A percentile compares a stretch with the other conserved stretches of the same genome.
Conservation (phyloP, 2,797 vertebrate genomes). For the Semaprochilodus insignis region DNA sequence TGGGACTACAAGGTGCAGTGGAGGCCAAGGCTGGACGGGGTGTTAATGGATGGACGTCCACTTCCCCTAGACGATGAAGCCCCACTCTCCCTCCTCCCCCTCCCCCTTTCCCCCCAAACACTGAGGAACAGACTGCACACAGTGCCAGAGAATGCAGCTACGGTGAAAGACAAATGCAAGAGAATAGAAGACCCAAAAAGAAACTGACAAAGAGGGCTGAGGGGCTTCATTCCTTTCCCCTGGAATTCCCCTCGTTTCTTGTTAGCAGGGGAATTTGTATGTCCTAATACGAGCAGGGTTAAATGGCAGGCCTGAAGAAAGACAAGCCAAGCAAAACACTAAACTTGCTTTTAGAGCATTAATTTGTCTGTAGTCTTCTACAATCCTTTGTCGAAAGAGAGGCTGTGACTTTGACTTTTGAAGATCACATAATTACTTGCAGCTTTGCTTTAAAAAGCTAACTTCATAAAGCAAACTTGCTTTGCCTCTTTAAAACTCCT, state of each 20-base stretch:
- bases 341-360: conserved; percentile 15
- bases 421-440: background rate
- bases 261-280: conserved; percentile 19
- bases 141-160: conserved; percentile 27
- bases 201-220: conserved; percentile 44
- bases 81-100: conserved; percentile 8
- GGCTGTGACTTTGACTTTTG: background rate
- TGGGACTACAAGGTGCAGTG: conserved; percentile 48
- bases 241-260: conserved; percentile 23
- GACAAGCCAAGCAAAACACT: conserved; percentile 31
- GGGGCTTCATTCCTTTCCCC: conserved; percentile 26
- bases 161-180: conserved; percentile 50
- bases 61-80: conserved; percentile 40
- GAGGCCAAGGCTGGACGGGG: conserved; percentile 49
- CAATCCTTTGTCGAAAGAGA: background rate
- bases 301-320: conserved; percentile 36
- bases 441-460: background rate
- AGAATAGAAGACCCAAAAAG: conserved; percentile 35
- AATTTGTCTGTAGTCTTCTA: background rate
- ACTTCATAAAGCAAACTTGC: background rate
- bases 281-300: conserved; percentile 24
- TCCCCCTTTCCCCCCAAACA: conserved; percentile 26
- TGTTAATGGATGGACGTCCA: conserved; percentile 53
- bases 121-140: conserved; percentile 45
- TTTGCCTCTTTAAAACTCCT: too few relatives aligned